Evolutionary conservation across 2,113 vertebrate genomes (phyloP).

Genomic region (Phodopus roborovskii): DNA sequence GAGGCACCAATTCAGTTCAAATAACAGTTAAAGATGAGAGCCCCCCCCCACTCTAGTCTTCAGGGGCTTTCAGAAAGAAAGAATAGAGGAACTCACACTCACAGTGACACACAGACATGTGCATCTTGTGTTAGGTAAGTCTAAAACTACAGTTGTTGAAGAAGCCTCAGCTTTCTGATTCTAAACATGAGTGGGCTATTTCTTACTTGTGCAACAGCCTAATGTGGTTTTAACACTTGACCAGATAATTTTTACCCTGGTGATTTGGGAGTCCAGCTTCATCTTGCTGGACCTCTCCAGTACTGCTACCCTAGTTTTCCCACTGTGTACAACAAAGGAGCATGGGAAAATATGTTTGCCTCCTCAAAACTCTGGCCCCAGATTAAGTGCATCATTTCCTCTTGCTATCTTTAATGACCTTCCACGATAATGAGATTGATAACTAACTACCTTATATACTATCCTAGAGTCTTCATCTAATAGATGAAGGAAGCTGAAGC

Average conservation of each 20-base stretch:
- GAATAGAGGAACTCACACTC: not conserved
- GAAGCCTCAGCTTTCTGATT: not conserved
- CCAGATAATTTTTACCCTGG: not conserved
- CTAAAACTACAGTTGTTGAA: not conserved
- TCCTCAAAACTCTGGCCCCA: not conserved
- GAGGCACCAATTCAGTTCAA: constrained; percentile 52
- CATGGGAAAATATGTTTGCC: not conserved
- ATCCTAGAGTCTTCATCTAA: too few relatives aligned
- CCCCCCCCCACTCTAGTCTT: not conserved
- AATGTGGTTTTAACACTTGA: not conserved
- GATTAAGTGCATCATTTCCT: not conserved
- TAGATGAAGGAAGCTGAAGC: too few relatives aligned
- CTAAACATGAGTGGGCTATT: not conserved
- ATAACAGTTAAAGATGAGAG: constrained; percentile 13
- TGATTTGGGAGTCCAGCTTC: not conserved
- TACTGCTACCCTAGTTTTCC: not conserved
- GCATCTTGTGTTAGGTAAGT: not conserved
- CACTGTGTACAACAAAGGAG: not conserved
- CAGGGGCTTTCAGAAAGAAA: not conserved
- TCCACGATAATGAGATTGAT: too few relatives aligned
- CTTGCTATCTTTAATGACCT: not conserved
- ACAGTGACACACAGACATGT: not conserved
- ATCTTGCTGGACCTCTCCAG: accelerated
- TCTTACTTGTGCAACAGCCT: not conserved
- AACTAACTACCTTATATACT: too few relatives aligned